These are phyloP conservation scores for Diarsia mendica DNA, from an alignment of 2,888 invertebrate genomes.

Conservation along the genomic window DNA sequence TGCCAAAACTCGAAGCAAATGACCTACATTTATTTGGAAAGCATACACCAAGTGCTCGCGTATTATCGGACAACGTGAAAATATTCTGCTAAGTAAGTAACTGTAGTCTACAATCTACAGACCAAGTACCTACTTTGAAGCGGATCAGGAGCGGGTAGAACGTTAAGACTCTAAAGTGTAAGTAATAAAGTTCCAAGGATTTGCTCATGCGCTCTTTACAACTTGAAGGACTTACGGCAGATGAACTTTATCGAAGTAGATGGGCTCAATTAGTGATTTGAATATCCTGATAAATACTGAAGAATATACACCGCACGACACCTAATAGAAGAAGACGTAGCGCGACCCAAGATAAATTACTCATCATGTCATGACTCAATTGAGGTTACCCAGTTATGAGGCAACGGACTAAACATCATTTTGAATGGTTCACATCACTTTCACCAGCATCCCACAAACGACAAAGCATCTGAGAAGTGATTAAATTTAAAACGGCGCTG, in stretches of 20 bases:
- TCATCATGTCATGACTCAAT: slow-evolving; percentile 62
- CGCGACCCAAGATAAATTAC: slow-evolving; percentile 62
- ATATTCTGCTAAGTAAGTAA: slow-evolving; percentile 30
- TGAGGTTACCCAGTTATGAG: slow-evolving; percentile 73
- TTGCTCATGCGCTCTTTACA: slow-evolving; percentile 18
- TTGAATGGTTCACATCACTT: slow-evolving; percentile 71
- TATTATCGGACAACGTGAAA: slow-evolving; percentile 38
- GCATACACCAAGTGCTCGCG: slow-evolving; percentile 33
- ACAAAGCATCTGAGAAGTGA: slow-evolving; percentile 52
- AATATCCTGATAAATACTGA: slow-evolving; percentile 25
- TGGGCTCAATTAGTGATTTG: slow-evolving; percentile 30
- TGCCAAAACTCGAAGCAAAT: slow-evolving; percentile 60
- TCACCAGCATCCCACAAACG: slow-evolving; percentile 71
- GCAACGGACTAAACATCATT: slow-evolving; percentile 66
- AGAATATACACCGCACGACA: slow-evolving; percentile 16
- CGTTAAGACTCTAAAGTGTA: slow-evolving; percentile 12
- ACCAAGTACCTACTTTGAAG: slow-evolving; percentile 21
- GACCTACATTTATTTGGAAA: slow-evolving; percentile 64
- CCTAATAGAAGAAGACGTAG: slow-evolving; percentile 35
- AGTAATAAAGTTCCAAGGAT: slow-evolving; percentile 44
- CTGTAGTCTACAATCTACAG: slow-evolving; percentile 18
- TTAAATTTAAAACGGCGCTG: slow-evolving; percentile 53
- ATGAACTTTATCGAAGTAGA: slow-evolving; percentile 22
- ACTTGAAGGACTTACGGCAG: slow-evolving; percentile 31
- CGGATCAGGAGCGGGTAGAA: slow-evolving; percentile 7